These are phyloP conservation scores for Carterocephalus palaemon DNA, from an alignment of 2,888 invertebrate genomes.

Conservation along the genomic window DNA sequence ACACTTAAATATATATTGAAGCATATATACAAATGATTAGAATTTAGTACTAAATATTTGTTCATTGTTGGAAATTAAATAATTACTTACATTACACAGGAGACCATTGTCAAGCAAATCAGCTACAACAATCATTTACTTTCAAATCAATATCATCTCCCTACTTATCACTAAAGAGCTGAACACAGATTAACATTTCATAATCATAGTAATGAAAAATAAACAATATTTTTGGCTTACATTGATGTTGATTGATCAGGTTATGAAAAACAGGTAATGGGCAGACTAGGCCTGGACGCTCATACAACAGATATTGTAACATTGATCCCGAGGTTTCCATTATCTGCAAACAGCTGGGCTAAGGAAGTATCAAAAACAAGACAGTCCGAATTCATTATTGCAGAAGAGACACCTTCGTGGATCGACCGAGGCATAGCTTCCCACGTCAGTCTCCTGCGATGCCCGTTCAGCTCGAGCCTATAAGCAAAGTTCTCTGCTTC, in stretches of 20 bases:
- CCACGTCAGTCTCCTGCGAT: constrained; percentile 96
- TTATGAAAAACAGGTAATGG: constrained; percentile 24
- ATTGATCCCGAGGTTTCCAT: constrained; percentile 99
- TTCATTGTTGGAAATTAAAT: constrained; percentile 66
- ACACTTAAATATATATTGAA: constrained; percentile 40
- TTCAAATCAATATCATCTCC: constrained; percentile 34
- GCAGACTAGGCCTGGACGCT: constrained; percentile 37
- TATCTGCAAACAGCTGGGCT: constrained; percentile 99
- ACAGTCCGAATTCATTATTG: constrained; percentile 98
- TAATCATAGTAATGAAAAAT: constrained; percentile 47
- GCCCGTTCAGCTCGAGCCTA: constrained; percentile 97
- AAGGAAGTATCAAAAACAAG: constrained; percentile 99
- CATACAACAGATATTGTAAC: constrained; percentile 98
- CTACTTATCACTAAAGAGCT: constrained; percentile 66
- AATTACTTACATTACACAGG: constrained; percentile 57
- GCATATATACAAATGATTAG: constrained; percentile 44
- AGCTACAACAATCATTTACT: constrained; percentile 44
- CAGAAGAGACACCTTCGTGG: constrained; percentile 98
- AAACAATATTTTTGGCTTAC: constrained; percentile 64
- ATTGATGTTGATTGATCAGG: constrained; percentile 51
- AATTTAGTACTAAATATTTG: constrained; percentile 45
- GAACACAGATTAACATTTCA: constrained; percentile 68
- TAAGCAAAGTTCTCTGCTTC: constrained; percentile 99
- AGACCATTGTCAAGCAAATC: constrained; percentile 48
- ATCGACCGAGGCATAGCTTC: constrained; percentile 99